phyloP scores from a whole-genome alignment of 2,113 vertebrate genomes.

The Donacobius atricapilla region DNA sequence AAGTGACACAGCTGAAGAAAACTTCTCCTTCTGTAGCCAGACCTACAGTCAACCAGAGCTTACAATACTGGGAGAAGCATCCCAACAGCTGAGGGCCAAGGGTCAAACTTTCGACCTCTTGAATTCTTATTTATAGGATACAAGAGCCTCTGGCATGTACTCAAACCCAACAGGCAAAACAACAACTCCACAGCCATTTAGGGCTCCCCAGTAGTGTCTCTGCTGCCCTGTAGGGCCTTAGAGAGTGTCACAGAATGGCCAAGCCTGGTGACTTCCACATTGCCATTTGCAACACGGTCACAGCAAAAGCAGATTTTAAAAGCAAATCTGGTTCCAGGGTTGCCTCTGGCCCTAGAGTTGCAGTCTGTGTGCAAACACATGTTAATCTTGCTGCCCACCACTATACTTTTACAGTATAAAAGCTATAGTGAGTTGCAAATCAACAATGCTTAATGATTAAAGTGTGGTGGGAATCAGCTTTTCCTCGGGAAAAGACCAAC shows the following conservation, averaged over 20 bases:
- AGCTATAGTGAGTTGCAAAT: background rate
- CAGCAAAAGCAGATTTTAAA: background rate
- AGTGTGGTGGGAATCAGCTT: background rate
- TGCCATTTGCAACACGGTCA: background rate
- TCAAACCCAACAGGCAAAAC: background rate
- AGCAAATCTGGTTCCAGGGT: background rate
- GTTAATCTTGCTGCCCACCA: background rate
- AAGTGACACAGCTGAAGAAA: background rate
- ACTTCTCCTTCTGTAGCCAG: background rate
- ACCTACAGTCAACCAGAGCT: background rate
- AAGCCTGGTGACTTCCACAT: background rate
- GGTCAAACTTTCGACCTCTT: background rate
- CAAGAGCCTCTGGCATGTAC: background rate
- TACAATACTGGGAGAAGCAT: background rate
- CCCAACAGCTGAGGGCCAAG: background rate
- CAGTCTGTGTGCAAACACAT: background rate
- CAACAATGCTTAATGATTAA: background rate
- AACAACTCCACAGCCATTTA: background rate
- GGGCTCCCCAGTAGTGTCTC: background rate
- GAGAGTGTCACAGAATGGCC: background rate
- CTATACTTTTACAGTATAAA: too few relatives aligned
- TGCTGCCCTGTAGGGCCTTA: background rate
- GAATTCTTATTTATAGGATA: background rate
- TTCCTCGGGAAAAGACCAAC: background rate
- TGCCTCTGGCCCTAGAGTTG: rapidly evolving